Percentiles rank a stretch among this genome's conserved stretches.
These are phyloP conservation scores for Forpus xanthops DNA, from an alignment of 2,797 vertebrate species.

Conservation along the genomic window DNA sequence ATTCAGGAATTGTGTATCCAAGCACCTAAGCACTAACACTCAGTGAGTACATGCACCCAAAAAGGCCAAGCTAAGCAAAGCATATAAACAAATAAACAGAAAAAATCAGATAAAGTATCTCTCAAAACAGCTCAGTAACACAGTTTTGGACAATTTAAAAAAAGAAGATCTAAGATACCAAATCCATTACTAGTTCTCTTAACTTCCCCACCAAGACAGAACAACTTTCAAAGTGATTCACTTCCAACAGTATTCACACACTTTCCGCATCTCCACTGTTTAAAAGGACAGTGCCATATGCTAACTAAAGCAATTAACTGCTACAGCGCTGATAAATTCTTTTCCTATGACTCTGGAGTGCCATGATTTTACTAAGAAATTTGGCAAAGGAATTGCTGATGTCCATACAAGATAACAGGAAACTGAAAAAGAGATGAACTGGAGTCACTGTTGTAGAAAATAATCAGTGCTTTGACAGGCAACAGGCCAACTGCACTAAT, in stretches of 20 bases:
- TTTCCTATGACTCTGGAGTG: conserved; percentile 28
- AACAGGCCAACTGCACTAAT: conserved; percentile 24
- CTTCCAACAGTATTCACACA: not conserved
- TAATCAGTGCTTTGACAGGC: conserved; percentile 38
- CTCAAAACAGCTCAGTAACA: not conserved
- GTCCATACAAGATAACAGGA: conserved; percentile 30
- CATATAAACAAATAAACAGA: not conserved
- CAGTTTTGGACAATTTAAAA: not conserved
- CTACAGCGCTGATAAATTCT: conserved; percentile 6
- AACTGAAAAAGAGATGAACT: conserved; percentile 27
- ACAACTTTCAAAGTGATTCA: not conserved
- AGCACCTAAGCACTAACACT: conserved; percentile 32
- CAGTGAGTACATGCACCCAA: not conserved
- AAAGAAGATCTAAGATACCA: not conserved
- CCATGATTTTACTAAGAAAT: not conserved
- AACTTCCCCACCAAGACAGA: not conserved
- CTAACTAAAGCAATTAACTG: conserved; percentile 42
- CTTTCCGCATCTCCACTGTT: not conserved
- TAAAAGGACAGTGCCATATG: conserved; percentile 13
- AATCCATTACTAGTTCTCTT: not conserved
- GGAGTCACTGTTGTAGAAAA: conserved; percentile 31
- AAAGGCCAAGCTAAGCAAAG: conserved; percentile 10
- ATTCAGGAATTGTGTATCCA: conserved; percentile 43
- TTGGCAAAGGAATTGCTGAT: conserved; percentile 40
- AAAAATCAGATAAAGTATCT: not conserved